These are phyloP conservation scores for Cyrtorhinus lividipennis DNA, from an alignment of 1,140 invertebrate species.

Conservation along the genomic window DNA sequence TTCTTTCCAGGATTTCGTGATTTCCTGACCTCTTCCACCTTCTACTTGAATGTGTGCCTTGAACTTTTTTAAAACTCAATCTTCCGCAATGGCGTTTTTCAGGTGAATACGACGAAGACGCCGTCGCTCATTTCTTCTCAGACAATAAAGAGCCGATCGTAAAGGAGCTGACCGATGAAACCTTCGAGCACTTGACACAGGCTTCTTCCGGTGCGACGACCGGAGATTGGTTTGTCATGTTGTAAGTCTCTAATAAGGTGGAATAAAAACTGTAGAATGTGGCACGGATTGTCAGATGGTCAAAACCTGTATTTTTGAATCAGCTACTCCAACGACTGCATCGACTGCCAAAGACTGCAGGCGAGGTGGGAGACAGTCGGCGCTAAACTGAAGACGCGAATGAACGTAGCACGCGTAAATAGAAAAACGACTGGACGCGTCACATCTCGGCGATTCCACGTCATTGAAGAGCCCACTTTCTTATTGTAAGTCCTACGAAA, in stretches of 20 bases:
- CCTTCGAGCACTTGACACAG: slow-evolving; percentile 89
- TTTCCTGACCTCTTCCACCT: neutral
- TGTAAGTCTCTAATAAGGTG: slow-evolving; percentile 62
- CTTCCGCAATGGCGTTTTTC: slow-evolving; percentile 22
- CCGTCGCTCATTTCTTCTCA: slow-evolving; percentile 46
- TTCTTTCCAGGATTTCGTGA: neutral
- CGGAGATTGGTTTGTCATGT: slow-evolving; percentile 89
- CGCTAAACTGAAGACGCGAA: slow-evolving; percentile 50
- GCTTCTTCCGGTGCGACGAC: slow-evolving; percentile 81
- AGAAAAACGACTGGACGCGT: slow-evolving; percentile 48
- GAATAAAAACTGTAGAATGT: neutral
- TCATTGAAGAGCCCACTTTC: slow-evolving; percentile 58
- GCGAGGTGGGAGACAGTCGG: slow-evolving; percentile 71
- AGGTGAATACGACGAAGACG: slow-evolving; percentile 54
- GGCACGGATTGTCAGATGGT: no score
- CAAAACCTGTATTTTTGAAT: no score
- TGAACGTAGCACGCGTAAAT: slow-evolving; percentile 70
- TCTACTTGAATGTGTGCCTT: neutral
- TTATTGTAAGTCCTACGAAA: slow-evolving; percentile 56
- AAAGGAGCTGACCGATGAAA: slow-evolving; percentile 70
- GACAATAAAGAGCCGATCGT: slow-evolving; percentile 63
- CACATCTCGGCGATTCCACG: slow-evolving; percentile 58
- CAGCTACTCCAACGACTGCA: slow-evolving; percentile 60
- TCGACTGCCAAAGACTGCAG: slow-evolving; percentile 59
- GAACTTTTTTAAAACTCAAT: slow-evolving; percentile 15